Evolutionary conservation across 64 coral and sea anemone species (phyloP).

Genomic region (Dendronephthya gigantea): DNA sequence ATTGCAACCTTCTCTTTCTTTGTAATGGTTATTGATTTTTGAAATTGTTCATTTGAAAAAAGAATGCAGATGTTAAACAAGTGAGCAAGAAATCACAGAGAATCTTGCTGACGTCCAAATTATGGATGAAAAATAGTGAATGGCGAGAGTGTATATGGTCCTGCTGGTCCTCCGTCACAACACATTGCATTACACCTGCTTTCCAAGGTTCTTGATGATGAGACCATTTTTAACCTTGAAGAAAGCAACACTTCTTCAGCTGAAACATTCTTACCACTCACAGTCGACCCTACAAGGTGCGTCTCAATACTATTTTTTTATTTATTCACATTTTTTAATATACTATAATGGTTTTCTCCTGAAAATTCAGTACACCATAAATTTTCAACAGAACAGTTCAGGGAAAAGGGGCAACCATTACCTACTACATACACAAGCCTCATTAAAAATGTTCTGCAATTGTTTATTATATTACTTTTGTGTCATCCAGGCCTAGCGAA

Average conservation of each 20-base stretch:
- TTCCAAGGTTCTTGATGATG: conserved; percentile 93
- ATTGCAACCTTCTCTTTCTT: too few species aligned
- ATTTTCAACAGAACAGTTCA: too few species aligned
- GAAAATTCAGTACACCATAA: background rate
- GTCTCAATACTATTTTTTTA: background rate
- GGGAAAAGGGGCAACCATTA: too few species aligned
- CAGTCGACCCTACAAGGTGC: conserved; percentile 7
- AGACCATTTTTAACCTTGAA: conserved; percentile 72
- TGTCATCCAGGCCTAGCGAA: background rate
- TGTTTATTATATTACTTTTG: background rate
- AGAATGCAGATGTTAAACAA: background rate
- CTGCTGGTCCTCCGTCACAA: conserved; percentile 42
- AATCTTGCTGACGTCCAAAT: background rate
- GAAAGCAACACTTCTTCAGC: conserved; percentile 7
- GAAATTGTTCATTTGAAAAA: background rate
- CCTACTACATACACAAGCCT: too few species aligned
- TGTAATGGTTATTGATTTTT: background rate
- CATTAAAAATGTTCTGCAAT: too few species aligned
- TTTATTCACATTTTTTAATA: too few species aligned
- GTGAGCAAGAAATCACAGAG: background rate
- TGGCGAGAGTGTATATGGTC: background rate
- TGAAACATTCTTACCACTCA: conserved; percentile 48
- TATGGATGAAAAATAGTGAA: background rate
- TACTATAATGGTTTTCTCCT: too few species aligned
- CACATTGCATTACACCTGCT: conserved; percentile 94